Evolutionary conservation across 2,797 vertebrate genomes (phyloP).

Genomic region (Ataeniobius toweri): DNA sequence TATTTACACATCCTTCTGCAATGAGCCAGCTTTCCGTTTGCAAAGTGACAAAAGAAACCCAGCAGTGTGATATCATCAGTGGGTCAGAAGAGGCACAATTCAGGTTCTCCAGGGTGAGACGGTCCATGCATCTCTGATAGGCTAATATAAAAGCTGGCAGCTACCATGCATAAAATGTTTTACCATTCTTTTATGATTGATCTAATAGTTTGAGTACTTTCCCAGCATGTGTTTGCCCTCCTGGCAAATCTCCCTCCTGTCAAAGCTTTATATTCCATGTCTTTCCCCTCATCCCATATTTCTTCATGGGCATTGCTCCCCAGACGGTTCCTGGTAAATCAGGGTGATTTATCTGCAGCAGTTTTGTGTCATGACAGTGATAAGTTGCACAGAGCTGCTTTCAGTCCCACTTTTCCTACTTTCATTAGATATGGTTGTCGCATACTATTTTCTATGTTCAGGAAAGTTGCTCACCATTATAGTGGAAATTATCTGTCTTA

Average conservation of each 20-base stretch:
- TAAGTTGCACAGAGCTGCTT: constrained; percentile 48
- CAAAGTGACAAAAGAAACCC: constrained; percentile 85
- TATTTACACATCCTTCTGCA: constrained; percentile 84
- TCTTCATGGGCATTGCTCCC: constrained; percentile 91
- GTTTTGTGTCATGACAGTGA: constrained; percentile 55
- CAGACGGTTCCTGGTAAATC: constrained; percentile 95
- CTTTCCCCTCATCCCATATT: constrained; percentile 89
- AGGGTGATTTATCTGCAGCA: constrained; percentile 56
- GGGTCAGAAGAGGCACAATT: constrained; percentile 79
- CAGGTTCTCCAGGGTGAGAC: constrained; percentile 91
- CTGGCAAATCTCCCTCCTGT: constrained; percentile 91
- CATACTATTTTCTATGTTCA: constrained; percentile 51
- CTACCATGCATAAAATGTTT: constrained; percentile 2
- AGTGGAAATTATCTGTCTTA: constrained; percentile 87
- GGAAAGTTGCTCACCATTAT: constrained; percentile 95
- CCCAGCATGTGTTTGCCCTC: constrained; percentile 91
- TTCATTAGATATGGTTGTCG: constrained; percentile 41
- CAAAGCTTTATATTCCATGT: constrained; percentile 93
- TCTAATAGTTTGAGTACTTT: constrained; percentile 33
- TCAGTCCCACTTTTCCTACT: constrained; percentile 27
- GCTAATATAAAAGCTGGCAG: not conserved
- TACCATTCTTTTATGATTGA: constrained; percentile 38
- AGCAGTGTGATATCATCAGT: constrained; percentile 86
- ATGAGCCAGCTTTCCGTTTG: constrained; percentile 91
- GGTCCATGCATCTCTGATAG: constrained; percentile 11